Percentiles rank a stretch among this genome's conserved stretches.
phyloP scores from a whole-genome alignment of 2,113 vertebrate genomes.

The Fregata magnificens region DNA sequence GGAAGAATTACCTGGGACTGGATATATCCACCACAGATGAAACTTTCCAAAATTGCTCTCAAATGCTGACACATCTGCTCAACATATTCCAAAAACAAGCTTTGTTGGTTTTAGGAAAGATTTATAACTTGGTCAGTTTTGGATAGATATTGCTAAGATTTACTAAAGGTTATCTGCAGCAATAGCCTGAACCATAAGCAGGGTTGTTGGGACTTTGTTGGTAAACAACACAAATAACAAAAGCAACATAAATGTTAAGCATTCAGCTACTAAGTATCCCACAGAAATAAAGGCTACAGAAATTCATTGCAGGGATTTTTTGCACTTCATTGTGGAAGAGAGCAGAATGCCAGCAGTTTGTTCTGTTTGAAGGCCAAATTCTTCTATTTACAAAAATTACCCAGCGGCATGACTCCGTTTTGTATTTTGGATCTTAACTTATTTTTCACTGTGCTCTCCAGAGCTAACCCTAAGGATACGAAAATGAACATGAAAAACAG shows the following conservation, averaged over 20 bases:
- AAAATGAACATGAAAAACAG: neutral
- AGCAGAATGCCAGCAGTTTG: neutral
- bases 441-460: neutral
- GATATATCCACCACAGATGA: neutral
- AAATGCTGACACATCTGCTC: neutral
- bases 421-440: neutral
- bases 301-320: neutral
- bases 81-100: neutral
- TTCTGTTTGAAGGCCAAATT: neutral
- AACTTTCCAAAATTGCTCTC: neutral
- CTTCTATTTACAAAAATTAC: neutral
- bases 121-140: neutral
- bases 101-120: neutral
- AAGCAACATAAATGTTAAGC: neutral
- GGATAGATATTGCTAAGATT: neutral
- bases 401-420: neutral
- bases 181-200: neutral
- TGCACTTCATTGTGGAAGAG: neutral
- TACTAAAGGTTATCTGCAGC: neutral
- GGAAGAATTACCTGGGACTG: neutral
- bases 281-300: neutral
- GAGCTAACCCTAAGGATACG: neutral
- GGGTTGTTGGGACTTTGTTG: neutral
- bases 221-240: neutral
- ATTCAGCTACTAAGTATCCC: neutral